Percentiles rank a stretch among this genome's conserved stretches.
These are phyloP conservation scores for Drosophila bunnanda DNA, from an alignment of 2,888 invertebrate genomes.

Conservation along the genomic window DNA sequence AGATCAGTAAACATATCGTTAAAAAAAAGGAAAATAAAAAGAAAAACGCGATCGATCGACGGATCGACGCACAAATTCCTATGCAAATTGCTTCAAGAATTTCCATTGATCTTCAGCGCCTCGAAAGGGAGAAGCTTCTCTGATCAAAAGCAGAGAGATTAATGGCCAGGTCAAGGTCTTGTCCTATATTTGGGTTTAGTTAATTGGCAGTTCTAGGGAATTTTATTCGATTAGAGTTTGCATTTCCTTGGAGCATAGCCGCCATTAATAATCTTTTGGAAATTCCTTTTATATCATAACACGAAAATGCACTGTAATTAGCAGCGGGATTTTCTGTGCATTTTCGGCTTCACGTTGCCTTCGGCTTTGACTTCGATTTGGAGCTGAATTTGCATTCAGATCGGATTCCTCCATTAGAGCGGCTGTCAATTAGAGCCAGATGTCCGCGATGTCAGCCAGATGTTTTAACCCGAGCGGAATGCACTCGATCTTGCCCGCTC, in stretches of 20 bases:
- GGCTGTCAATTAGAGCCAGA: conserved; percentile 35
- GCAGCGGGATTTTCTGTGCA: conserved; percentile 18
- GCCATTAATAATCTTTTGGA: neutral
- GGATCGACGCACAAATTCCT: conserved; percentile 26
- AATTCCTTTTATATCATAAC: neutral
- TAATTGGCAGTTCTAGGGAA: neutral
- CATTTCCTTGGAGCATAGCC: neutral
- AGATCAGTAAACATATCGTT: conserved; percentile 27
- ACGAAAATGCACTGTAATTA: conserved; percentile 23
- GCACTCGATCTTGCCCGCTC: conserved; percentile 15
- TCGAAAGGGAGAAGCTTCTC: neutral
- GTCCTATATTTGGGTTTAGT: neutral
- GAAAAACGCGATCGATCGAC: conserved; percentile 11
- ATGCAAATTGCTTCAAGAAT: conserved; percentile 26
- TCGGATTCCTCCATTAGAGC: conserved; percentile 39
- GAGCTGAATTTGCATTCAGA: conserved; percentile 4
- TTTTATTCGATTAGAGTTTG: neutral
- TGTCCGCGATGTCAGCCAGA: conserved; percentile 31
- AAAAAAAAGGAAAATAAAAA: neutral
- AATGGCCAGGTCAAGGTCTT: conserved; percentile 16
- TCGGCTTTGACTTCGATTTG: conserved; percentile 12
- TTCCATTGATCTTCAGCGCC: conserved; percentile 17
- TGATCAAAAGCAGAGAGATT: neutral
- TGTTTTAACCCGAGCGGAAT: conserved; percentile 22
- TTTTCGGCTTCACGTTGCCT: conserved; percentile 11